Evolutionary conservation across 2,888 invertebrate species (phyloP).

Genomic region (Eustalomyia histrio): DNA sequence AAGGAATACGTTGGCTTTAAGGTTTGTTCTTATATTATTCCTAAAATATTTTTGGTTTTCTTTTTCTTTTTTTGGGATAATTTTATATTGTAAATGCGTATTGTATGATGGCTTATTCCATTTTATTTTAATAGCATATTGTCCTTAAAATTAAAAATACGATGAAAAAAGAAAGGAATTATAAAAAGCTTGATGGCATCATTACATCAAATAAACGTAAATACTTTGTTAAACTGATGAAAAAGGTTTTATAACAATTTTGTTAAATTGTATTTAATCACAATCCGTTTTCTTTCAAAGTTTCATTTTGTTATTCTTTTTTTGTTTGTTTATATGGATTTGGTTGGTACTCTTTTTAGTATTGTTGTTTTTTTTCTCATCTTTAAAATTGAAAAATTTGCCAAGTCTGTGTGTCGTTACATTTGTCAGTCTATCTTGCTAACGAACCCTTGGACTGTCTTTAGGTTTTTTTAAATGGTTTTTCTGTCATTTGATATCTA

Average conservation of each 20-base stretch:
- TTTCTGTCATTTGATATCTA: constrained; percentile 13
- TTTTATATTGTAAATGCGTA: constrained; percentile 18
- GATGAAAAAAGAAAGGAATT: neutral
- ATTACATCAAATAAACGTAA: constrained; percentile 25
- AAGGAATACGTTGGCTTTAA: neutral
- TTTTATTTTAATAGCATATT: constrained; percentile 21
- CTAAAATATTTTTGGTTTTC: neutral
- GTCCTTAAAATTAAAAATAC: neutral
- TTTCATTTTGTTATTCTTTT: constrained; percentile 11
- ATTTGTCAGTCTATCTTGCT: neutral
- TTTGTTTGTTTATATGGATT: constrained; percentile 3
- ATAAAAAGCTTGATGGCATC: constrained; percentile 24
- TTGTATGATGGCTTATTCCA: neutral
- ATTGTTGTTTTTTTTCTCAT: neutral
- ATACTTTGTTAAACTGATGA: constrained; percentile 37
- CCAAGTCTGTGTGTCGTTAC: neutral
- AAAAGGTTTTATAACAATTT: constrained; percentile 37
- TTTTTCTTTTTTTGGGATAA: constrained; percentile 4
- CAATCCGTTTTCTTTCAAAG: constrained; percentile 34
- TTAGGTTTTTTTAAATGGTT: neutral
- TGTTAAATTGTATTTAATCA: constrained; percentile 57
- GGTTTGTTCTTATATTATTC: neutral
- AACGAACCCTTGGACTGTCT: constrained; percentile 1
- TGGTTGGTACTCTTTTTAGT: too few relatives aligned
- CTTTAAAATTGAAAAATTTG: neutral